Conservation (phyloP, 2,888 invertebrate genomes). For the Mimachlamys varia region DNA sequence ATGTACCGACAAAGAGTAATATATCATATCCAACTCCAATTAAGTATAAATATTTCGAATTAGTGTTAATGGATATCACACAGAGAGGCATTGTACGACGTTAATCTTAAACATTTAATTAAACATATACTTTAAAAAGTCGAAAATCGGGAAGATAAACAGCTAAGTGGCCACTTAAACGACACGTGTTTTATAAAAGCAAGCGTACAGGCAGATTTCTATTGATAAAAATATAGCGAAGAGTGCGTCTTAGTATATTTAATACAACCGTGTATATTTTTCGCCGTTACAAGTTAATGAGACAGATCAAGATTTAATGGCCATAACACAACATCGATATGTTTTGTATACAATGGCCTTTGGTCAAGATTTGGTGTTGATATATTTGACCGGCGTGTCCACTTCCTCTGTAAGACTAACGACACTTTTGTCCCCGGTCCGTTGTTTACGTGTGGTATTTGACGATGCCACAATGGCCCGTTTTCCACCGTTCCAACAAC, state of each 20-base stretch:
- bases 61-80: neutral
- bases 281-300: constrained; percentile 5
- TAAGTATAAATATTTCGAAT: constrained; percentile 34
- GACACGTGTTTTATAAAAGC: constrained; percentile 28
- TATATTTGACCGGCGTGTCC: constrained; percentile 6
- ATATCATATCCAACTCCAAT: constrained; percentile 30
- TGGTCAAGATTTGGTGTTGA: constrained; percentile 34
- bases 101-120: constrained; percentile 32
- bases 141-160: constrained; percentile 33
- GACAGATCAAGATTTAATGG: constrained; percentile 9
- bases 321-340: constrained; percentile 23
- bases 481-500: neutral
- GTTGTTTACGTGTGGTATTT: neutral
- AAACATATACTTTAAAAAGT: constrained; percentile 36
- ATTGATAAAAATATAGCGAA: constrained; percentile 8
- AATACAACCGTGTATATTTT: neutral
- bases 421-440: neutral
- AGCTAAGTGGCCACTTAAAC: neutral
- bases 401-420: neutral
- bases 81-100: neutral
- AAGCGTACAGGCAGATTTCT: neutral
- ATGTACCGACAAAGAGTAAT: neutral
- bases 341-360: constrained; percentile 16
- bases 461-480: neutral
- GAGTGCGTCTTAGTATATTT: neutral